Evolutionary conservation across 2,888 invertebrate species (phyloP), one percentile per base, ranked within the genome.

Genomic region (Andrena praecox): DNA sequence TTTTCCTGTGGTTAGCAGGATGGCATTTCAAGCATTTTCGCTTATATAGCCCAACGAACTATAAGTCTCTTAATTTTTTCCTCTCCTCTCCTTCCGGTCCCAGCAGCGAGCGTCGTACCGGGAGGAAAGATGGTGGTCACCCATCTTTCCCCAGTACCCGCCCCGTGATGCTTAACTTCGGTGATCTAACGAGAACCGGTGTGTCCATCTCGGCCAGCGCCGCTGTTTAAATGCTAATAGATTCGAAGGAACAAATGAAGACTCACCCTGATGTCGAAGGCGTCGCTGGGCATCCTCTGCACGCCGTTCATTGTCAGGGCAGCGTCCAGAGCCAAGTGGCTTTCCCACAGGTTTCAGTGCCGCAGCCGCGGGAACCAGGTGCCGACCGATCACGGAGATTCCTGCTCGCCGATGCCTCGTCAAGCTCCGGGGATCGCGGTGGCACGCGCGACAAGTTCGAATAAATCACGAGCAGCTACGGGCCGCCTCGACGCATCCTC

Each of bases 271-370:
- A 75, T 78, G 85, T 90, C 89, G 89, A 91, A 91, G 72, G 89
- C 89, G 68, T 91, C 91, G 80, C 87, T 80, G 69, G 89, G 85
- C 74, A 86, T 81, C 27, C 90, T 86, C 62, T 88, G 89, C 76
- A 90, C 87, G 63, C 93, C 92, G 88, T 93, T 93, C 93, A 93
- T 93, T 85, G 88, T 92, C 50, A 5, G 35, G 35, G 29, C 42
- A 48, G 16, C 48, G n/a, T n/a, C n/a, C 7, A 27, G 33, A 24
- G 12, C 42, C 20, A n/a, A 67, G n/a, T 50, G 67, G 52, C 56
- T 74, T 54, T 54, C 56, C 56, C 33, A 42, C 80, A 48, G 70
- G 12, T 42, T 33, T 12, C 54, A 33, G 10, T 56, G 24, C 10
- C 56, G 56, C 27, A 20, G 42, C 20, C 20, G 20, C 52, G 35